These are phyloP conservation scores for Gopherus flavomarginatus DNA, from an alignment of 2,113 vertebrate genomes.

Conservation along the genomic window DNA sequence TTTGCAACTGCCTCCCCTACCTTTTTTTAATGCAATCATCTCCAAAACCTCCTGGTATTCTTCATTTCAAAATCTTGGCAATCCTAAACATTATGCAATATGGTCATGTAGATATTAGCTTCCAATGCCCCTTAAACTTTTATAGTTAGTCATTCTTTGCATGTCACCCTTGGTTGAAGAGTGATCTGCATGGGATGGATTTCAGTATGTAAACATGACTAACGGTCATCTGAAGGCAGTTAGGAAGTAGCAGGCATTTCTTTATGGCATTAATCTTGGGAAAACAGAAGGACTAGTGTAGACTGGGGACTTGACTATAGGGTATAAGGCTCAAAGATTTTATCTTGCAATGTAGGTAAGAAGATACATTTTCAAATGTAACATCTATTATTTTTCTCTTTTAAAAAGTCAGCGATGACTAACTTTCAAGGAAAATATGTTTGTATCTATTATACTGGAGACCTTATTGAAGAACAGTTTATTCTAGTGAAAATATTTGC, in stretches of 20 bases:
- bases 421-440: not conserved
- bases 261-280: not conserved
- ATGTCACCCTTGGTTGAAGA: not conserved
- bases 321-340: not conserved
- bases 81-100: not conserved
- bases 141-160: not conserved
- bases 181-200: not conserved
- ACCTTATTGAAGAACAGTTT: not conserved
- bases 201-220: not conserved
- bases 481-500: not conserved
- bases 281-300: not conserved
- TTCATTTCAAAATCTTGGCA: not conserved
- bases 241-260: not conserved
- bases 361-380: not conserved
- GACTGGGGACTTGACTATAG: not conserved
- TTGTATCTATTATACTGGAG: not conserved
- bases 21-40: not conserved
- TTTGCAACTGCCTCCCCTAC: not conserved
- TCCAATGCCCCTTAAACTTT: not conserved
- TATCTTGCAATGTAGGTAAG: not conserved
- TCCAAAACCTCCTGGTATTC: not conserved
- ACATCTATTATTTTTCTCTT: not conserved
- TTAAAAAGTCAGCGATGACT: not conserved
- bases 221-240: not conserved
- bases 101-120: not conserved